These are phyloP conservation scores for Litoditis marina DNA, from an alignment of 2,888 invertebrate genomes.

Conservation along the genomic window DNA sequence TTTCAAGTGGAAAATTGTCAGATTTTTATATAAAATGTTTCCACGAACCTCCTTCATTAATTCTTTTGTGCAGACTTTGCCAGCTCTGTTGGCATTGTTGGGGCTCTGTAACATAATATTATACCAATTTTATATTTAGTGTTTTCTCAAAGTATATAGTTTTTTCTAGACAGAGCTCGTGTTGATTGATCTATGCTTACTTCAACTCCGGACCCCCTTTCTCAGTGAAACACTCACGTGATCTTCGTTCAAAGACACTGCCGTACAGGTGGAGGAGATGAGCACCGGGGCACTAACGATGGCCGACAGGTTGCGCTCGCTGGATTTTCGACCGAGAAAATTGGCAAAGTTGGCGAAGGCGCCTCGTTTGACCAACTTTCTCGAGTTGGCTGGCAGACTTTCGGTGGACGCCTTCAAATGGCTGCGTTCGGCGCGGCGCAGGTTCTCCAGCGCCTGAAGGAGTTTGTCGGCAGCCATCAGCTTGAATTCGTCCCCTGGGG, in stretches of 20 bases:
- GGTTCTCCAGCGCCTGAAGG: constrained; percentile 41
- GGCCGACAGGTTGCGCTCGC: constrained; percentile 14
- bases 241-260: constrained; percentile 13
- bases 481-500: constrained; percentile 44
- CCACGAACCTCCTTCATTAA: constrained; percentile 47
- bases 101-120: no score
- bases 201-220: not conserved
- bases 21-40: no score
- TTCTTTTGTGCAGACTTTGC: constrained; percentile 33
- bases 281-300: constrained; percentile 35
- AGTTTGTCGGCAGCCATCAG: constrained; percentile 41
- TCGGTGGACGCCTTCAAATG: constrained; percentile 27
- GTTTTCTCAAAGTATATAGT: no score
- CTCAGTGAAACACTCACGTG: not conserved
- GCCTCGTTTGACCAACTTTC: not conserved
- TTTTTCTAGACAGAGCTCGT: constrained; percentile 4
- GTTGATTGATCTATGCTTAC: constrained; percentile 3
- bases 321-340: constrained; percentile 4
- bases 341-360: not conserved
- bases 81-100: constrained; percentile 13
- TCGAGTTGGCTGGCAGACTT: constrained; percentile 21
- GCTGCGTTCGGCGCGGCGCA: constrained; percentile 30
- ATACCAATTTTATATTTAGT: no score
- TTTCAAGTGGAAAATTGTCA: no score
- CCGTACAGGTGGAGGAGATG: constrained; percentile 36